A percentile compares a stretch with the other conserved stretches of the same genome.
These are phyloP conservation scores for Diachasmimorpha longicaudata DNA, from an alignment of 1,140 invertebrate species.

Conservation along the genomic window DNA sequence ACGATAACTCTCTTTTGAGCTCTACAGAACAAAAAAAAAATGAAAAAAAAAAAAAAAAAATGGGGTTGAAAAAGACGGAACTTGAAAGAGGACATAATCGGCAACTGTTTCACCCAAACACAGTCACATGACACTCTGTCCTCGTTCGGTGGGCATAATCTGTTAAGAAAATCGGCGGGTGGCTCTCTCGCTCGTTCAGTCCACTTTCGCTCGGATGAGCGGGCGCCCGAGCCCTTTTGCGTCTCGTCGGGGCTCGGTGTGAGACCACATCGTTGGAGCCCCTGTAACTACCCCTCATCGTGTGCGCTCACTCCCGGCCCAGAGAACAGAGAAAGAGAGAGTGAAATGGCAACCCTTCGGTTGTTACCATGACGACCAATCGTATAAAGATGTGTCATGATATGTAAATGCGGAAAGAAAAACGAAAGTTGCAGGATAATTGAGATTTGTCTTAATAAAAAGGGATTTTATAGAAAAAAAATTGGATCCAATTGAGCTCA, in stretches of 20 bases:
- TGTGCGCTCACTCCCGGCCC: background rate
- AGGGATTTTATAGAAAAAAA: background rate
- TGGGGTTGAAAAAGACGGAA: background rate
- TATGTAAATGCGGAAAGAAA: constrained; percentile 1
- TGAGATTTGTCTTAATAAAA: background rate
- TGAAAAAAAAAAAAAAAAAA: background rate
- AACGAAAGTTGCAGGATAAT: background rate
- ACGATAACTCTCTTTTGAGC: background rate
- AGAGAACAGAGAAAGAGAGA: background rate
- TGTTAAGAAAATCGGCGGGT: background rate
- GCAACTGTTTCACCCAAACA: background rate
- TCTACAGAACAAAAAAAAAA: background rate
- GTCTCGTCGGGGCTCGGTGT: background rate
- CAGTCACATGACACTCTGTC: background rate
- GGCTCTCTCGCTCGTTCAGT: no score
- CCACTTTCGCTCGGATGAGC: background rate
- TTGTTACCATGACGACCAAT: background rate
- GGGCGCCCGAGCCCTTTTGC: background rate
- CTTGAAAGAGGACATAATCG: background rate
- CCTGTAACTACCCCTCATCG: background rate
- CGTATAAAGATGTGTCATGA: constrained; percentile 5
- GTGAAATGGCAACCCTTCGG: background rate
- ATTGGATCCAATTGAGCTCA: background rate
- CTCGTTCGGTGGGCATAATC: background rate
- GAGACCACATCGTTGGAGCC: background rate